Percentiles rank a stretch among this genome's conserved stretches.
phyloP scores from a whole-genome alignment of 2,113 vertebrate genomes.

The Boleophthalmus pectinirostris region DNA sequence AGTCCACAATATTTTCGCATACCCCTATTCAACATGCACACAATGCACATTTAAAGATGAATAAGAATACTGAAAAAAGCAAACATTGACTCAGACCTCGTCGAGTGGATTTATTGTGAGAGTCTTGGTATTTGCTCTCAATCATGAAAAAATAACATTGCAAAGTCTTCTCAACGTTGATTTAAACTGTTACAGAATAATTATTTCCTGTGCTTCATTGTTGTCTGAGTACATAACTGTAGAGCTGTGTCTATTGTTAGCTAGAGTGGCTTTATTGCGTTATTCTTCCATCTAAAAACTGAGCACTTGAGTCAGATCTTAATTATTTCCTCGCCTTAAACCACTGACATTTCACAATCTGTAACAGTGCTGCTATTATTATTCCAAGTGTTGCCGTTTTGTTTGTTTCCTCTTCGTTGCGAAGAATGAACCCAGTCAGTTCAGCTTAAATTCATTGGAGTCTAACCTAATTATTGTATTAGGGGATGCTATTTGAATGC shows the following conservation, averaged over 20 bases:
- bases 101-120: too few species aligned
- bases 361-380: background rate
- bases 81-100: background rate
- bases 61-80: too few species aligned
- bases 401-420: conserved; percentile 29
- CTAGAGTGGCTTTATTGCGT: conserved; percentile 5
- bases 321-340: background rate
- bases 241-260: conserved; percentile 10
- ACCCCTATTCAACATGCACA: too few species aligned
- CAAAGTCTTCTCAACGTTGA: background rate
- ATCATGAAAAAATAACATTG: background rate
- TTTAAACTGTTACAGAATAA: background rate
- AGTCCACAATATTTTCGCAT: too few species aligned
- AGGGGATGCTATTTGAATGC: conserved; percentile 49
- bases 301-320: conserved; percentile 15
- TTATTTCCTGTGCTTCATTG: background rate
- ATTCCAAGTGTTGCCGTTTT: conserved; percentile 10
- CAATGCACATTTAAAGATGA: background rate
- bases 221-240: conserved; percentile 36
- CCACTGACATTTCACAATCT: conserved; percentile 10
- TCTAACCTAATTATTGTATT: conserved; percentile 67
- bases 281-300: conserved; percentile 17
- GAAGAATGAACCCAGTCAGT: conserved; percentile 38
- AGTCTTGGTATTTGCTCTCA: background rate
- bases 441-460: conserved; percentile 55